Percentiles rank a stretch among this genome's conserved stretches.
These are phyloP conservation scores for Parazoanthus darwini DNA, from an alignment of 92 coral and sea anemone species.

Conservation along the genomic window DNA sequence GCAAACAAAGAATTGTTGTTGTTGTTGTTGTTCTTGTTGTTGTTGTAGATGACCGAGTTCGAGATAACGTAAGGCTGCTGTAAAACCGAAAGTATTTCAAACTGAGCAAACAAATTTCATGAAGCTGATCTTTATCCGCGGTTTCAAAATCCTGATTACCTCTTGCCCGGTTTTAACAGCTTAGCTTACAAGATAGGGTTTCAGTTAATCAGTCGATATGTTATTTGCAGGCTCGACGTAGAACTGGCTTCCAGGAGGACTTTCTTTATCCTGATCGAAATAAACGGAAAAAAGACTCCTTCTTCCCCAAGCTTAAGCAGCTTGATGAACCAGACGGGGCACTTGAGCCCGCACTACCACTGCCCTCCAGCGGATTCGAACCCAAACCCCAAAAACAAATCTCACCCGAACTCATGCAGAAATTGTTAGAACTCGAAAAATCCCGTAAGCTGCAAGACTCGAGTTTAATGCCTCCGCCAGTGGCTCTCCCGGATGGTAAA, in stretches of 20 bases:
- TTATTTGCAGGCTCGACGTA: slow-evolving; percentile 81
- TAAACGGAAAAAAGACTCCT: slow-evolving; percentile 72
- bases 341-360: slow-evolving; percentile 55
- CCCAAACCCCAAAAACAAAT: slow-evolving; percentile 70
- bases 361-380: slow-evolving; percentile 54
- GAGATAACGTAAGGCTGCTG: no score
- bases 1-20: no score
- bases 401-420: slow-evolving; percentile 94
- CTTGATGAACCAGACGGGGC: slow-evolving; percentile 60
- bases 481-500: slow-evolving; percentile 33
- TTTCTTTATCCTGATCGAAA: slow-evolving; percentile 81
- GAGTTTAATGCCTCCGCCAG: slow-evolving; percentile 50
- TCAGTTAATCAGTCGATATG: neutral
- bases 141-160: neutral
- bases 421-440: slow-evolving; percentile 87
- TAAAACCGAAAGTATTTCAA: no score
- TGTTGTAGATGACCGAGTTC: no score
- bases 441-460: slow-evolving; percentile 74
- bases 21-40: no score
- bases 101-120: no score
- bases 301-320: slow-evolving; percentile 67
- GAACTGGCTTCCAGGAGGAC: slow-evolving; percentile 92
- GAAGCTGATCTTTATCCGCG: neutral
- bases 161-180: no score
- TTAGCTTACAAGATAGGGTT: neutral